phyloP scores from a whole-genome alignment of 1,140 invertebrate genomes.

The Diorhabda carinulata region DNA sequence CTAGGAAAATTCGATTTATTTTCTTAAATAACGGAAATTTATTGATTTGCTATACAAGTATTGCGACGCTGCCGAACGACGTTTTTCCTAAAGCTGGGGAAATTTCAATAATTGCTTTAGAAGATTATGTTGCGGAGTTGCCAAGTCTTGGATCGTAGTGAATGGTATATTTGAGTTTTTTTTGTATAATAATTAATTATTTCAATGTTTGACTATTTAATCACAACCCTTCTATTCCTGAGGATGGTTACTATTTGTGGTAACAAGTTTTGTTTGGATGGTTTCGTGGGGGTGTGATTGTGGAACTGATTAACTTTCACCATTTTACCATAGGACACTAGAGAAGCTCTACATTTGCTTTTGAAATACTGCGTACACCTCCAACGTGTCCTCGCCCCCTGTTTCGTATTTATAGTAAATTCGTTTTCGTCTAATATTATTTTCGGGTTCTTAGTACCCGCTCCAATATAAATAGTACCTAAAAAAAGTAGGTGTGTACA shows the following conservation, averaged over 20 bases:
- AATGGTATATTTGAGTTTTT: too few species aligned
- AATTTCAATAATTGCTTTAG: too few species aligned
- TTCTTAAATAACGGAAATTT: too few species aligned
- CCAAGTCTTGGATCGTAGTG: too few species aligned
- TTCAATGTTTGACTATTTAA: too few species aligned
- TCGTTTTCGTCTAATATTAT: slow-evolving; percentile 28
- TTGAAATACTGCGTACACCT: slow-evolving; percentile 30
- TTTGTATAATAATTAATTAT: too few species aligned
- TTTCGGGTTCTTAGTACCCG: slow-evolving; percentile 30
- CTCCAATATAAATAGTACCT: slow-evolving; percentile 32
- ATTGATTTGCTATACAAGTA: too few species aligned
- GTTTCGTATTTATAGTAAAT: slow-evolving; percentile 27
- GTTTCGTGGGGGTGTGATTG: slow-evolving; percentile 27
- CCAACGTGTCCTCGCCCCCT: slow-evolving; percentile 27
- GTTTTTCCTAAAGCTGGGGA: too few species aligned
- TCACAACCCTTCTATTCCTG: not conserved
- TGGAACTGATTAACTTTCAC: slow-evolving; percentile 28
- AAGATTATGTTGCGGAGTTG: too few species aligned
- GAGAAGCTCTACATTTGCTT: slow-evolving; percentile 29
- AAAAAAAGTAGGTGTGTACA: not conserved
- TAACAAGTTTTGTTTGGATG: not conserved
- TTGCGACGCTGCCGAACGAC: too few species aligned
- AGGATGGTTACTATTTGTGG: slow-evolving; percentile 19
- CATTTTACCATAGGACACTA: slow-evolving; percentile 28
- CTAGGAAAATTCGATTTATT: too few species aligned